Evolutionary conservation across 2,113 vertebrate species (phyloP).

Genomic region (Danionella cerebrum): DNA sequence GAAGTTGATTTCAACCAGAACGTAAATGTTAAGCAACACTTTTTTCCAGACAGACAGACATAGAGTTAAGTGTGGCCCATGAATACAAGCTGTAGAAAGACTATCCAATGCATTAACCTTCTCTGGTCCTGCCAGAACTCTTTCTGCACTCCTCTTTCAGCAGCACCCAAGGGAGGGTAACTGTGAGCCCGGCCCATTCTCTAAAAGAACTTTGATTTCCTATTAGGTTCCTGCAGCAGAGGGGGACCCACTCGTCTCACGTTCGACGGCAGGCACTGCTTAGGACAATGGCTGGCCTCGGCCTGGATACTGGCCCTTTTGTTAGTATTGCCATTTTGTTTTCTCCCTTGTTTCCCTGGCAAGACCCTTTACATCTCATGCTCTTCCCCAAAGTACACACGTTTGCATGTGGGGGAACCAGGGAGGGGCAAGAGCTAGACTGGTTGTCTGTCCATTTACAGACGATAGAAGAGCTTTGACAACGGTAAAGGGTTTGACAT

Average conservation of each 20-base stretch:
- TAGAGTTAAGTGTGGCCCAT: slow-evolving; percentile 43
- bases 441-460: slow-evolving; percentile 22
- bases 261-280: slow-evolving; percentile 68
- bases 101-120: slow-evolving; percentile 97
- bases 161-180: slow-evolving; percentile 95
- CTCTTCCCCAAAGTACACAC: slow-evolving; percentile 42
- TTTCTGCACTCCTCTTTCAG: slow-evolving; percentile 98
- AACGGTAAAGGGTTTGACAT: neutral
- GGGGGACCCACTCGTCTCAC: slow-evolving; percentile 78
- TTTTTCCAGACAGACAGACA: slow-evolving; percentile 37
- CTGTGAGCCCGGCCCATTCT: slow-evolving; percentile 93
- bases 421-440: neutral
- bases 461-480: slow-evolving; percentile 10
- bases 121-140: slow-evolving; percentile 77
- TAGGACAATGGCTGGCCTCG: slow-evolving; percentile 69
- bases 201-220: slow-evolving; percentile 94
- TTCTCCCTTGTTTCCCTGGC: slow-evolving; percentile 46
- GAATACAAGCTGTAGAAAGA: slow-evolving; percentile 77
- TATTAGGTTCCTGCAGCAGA: slow-evolving; percentile 98
- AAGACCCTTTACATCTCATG: slow-evolving; percentile 40
- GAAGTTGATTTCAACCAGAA: slow-evolving; percentile 1
- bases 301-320: slow-evolving; percentile 78
- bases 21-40: neutral
- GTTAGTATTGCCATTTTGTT: slow-evolving; percentile 64
- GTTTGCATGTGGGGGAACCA: slow-evolving; percentile 11